These are phyloP conservation scores for Dallia pectoralis DNA, from an alignment of 2,797 vertebrate species.

Conservation along the genomic window DNA sequence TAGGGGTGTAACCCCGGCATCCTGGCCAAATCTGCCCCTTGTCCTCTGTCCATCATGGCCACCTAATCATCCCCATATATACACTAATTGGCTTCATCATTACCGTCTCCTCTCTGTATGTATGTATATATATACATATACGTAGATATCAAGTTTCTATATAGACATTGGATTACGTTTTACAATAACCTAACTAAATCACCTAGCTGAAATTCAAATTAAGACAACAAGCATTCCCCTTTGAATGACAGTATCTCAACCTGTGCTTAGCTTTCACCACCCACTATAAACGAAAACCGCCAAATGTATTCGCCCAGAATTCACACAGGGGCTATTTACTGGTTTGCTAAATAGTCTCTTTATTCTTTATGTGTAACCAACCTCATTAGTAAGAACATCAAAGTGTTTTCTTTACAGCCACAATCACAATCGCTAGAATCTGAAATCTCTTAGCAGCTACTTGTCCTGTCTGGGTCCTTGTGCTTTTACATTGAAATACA, in stretches of 20 bases:
- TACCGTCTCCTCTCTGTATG: too few species aligned
- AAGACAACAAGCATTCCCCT: not conserved
- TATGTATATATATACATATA: not conserved
- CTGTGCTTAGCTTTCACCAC: not conserved
- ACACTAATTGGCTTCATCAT: too few species aligned
- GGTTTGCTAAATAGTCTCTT: constrained; percentile 4
- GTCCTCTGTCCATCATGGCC: too few species aligned
- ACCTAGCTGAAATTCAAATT: not conserved
- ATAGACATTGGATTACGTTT: not conserved
- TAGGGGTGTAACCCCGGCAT: too few species aligned
- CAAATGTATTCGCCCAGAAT: constrained; percentile 27
- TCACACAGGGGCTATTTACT: constrained; percentile 8
- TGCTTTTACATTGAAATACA: constrained; percentile 15
- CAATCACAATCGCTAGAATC: constrained; percentile 17
- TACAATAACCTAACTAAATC: not conserved
- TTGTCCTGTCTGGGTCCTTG: not conserved
- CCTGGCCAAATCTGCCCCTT: too few species aligned
- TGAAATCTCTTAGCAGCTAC: constrained; percentile 14
- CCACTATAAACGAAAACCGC: not conserved
- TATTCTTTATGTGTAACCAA: constrained; percentile 20
- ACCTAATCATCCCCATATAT: too few species aligned
- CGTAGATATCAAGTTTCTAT: constrained; percentile 3
- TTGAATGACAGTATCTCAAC: not conserved
- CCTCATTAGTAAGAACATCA: constrained; percentile 40
- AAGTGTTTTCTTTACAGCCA: constrained; percentile 26